Percentiles rank a stretch among this genome's conserved stretches.
Evolutionary conservation across 2,113 vertebrate genomes (phyloP).

Genomic region (Silurus glanis): DNA sequence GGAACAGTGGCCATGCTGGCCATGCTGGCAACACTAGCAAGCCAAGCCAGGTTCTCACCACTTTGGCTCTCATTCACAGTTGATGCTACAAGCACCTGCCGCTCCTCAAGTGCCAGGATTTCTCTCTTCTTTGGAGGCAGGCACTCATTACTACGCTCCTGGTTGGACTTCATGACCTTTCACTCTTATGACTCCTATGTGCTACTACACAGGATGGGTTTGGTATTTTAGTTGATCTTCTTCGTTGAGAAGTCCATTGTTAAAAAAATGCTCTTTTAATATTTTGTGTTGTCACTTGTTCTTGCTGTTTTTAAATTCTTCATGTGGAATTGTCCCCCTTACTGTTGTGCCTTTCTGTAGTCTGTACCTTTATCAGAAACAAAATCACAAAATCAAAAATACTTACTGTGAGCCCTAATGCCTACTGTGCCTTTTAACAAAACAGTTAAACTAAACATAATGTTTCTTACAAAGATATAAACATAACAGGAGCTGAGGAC

Average conservation of each 20-base stretch:
- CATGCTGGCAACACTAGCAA: constrained; percentile 78
- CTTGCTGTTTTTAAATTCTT: constrained; percentile 87
- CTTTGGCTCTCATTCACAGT: constrained; percentile 77
- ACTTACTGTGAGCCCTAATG: background rate
- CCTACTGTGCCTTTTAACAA: background rate
- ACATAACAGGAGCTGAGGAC: background rate
- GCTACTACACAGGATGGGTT: constrained; percentile 57
- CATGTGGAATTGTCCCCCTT: constrained; percentile 83
- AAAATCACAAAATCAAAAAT: constrained; percentile 34
- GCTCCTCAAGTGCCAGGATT: constrained; percentile 90
- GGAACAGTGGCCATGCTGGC: constrained; percentile 71
- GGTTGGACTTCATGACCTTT: constrained; percentile 93
- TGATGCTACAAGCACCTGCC: constrained; percentile 74
- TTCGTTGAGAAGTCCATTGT: constrained; percentile 63
- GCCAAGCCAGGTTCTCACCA: constrained; percentile 88
- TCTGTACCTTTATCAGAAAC: constrained; percentile 68
- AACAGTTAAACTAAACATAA: background rate
- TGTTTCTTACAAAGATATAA: background rate
- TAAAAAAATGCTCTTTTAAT: background rate
- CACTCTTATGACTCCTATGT: constrained; percentile 29
- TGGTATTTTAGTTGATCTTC: constrained; percentile 8
- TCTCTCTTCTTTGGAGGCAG: constrained; percentile 98
- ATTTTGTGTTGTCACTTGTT: constrained; percentile 74
- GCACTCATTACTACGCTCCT: constrained; percentile 97
- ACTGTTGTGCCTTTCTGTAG: constrained; percentile 55